Evolutionary conservation across 2,113 vertebrate species (phyloP), one percentile per base, ranked within the genome.

Genomic region (Albula goreensis): DNA sequence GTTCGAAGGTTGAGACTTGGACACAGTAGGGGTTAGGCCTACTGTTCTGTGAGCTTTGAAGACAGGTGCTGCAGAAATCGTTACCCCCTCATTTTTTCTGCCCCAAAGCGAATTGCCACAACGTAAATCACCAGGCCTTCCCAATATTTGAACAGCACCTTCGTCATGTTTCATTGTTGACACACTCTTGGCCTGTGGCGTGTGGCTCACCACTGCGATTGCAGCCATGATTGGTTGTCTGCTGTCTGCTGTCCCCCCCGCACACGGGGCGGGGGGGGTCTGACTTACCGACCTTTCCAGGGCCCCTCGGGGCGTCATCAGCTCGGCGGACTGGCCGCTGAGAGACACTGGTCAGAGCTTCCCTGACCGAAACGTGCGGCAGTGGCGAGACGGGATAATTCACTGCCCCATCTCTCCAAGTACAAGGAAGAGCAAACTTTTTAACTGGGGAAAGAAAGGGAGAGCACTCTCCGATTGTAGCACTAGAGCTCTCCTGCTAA

Each of bases 401-500:
- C 89, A 91, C 81, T 48, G 79, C 80, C 87, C 83, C 66, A 81
- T 85, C 89, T 87, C 82, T 89, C 85, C 81, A 60, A 90, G 89
- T 89, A 88, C 89, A 85, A 84, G 80, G 80, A 90, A 93, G 93
- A 92, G 91, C 90, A 91, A 93, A 92, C 87, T 88, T 93, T 93
- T 93, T 93, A 90, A 91, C 66, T 77, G 11, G 12, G 2, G 31
- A 6, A 84, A 63, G 13, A 25, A 66, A 66, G 60, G 57, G 57
- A 6, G 25, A n/a, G 25, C 80, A 91, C 89, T 93, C 85, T 94
- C 31, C 92, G 92, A 94, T 93, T 94, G 93, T 92, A 92, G 91
- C 89, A 60, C 89, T 83, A 90, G 88, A 92, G 93, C 94, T 92
- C 92, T 93, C 92, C 92, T 93, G 93, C 93, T 95, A 94, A 94